phyloP scores from a whole-genome alignment of 2,888 invertebrate species.

The Andrena fulva region DNA sequence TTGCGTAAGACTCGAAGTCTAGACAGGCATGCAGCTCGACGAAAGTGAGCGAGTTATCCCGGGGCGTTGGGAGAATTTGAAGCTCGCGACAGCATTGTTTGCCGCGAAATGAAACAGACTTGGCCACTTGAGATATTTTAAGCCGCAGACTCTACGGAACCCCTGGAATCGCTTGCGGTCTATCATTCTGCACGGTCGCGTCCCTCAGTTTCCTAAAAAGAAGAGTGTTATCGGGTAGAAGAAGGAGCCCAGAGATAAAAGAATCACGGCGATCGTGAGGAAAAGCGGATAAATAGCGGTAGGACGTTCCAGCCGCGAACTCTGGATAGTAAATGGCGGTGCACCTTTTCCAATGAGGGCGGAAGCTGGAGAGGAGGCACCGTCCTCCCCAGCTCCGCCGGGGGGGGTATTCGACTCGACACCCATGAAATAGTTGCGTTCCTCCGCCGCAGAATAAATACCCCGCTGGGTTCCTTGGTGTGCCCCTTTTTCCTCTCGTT shows the following conservation, averaged over 20 bases:
- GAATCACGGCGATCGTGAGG: constrained; percentile 65
- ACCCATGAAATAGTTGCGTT: constrained; percentile 69
- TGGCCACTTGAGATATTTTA: constrained; percentile 3
- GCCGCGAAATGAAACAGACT: no score
- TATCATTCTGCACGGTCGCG: not conserved
- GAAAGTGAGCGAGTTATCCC: no score
- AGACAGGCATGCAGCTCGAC: not conserved
- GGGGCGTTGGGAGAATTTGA: no score
- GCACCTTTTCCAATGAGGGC: constrained; percentile 56
- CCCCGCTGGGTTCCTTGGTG: constrained; percentile 50
- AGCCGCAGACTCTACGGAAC: not conserved
- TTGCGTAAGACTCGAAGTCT: not conserved
- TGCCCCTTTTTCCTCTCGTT: constrained; percentile 42
- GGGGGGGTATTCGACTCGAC: constrained; percentile 54
- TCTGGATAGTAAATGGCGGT: constrained; percentile 70
- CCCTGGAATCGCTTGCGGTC: not conserved
- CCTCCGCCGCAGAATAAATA: constrained; percentile 70
- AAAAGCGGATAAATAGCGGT: constrained; percentile 70
- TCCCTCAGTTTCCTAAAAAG: not conserved
- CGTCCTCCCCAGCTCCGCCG: constrained; percentile 12
- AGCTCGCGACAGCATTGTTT: no score
- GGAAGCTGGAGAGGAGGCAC: not conserved
- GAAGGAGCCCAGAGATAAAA: constrained; percentile 67
- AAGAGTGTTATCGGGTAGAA: constrained; percentile 39
- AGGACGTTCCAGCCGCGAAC: constrained; percentile 68